These are phyloP conservation scores for Notechis scutatus DNA, from an alignment of 2,113 vertebrate species.

Conservation along the genomic window DNA sequence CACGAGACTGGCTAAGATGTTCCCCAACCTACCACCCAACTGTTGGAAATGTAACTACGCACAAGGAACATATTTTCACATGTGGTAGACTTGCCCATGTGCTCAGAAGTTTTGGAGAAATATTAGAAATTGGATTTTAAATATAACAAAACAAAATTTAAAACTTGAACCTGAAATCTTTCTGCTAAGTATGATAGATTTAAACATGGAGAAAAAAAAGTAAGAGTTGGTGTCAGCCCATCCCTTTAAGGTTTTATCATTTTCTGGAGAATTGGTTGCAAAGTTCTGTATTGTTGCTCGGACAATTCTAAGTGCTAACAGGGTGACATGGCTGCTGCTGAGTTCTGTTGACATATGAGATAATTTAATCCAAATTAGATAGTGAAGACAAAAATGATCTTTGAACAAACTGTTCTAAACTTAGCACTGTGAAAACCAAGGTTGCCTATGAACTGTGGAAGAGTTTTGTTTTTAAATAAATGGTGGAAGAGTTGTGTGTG, in stretches of 20 bases:
- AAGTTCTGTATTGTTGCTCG: constrained; percentile 17
- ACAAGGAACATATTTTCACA: no score
- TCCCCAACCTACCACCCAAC: no score
- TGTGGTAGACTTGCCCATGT: no score
- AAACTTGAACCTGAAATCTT: no score
- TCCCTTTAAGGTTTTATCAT: constrained; percentile 2
- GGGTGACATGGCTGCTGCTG: constrained; percentile 23
- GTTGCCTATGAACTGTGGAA: constrained; percentile 43
- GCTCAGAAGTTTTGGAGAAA: no score
- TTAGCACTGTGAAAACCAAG: constrained; percentile 19
- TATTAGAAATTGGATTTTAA: no score
- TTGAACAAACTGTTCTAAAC: constrained; percentile 32
- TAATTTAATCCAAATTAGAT: constrained; percentile 41
- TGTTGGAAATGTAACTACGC: no score
- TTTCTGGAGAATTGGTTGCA: constrained; percentile 11
- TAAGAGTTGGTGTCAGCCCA: not conserved
- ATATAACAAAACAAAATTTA: no score
- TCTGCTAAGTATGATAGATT: no score
- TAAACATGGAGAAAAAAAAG: no score
- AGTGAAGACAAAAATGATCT: constrained; percentile 23
- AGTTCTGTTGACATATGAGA: constrained; percentile 34
- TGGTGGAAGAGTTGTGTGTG: constrained; percentile 16
- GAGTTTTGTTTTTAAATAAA: constrained; percentile 44
- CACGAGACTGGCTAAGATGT: no score
- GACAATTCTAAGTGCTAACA: constrained; percentile 17